Evolutionary conservation across 2,113 vertebrate species (phyloP), one percentile per base, ranked within the genome.

Genomic region (Porphyrio hochstetteri): DNA sequence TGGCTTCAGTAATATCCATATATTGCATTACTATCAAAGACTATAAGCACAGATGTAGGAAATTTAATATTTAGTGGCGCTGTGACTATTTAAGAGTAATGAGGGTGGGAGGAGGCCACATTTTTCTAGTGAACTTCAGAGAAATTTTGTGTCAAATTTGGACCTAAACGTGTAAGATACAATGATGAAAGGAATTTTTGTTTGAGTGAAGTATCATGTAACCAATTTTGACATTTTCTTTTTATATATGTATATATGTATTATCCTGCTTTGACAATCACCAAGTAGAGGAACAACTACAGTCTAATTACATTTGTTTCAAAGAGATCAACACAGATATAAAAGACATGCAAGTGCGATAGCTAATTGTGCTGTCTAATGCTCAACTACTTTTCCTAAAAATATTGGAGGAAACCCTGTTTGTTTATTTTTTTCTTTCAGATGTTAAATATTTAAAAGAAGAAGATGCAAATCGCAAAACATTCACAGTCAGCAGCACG

Each of bases 401-500:
- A 84, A 25, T 31, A 28, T 46, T 29, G 48, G 21, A 74, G 27
- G 36, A 57, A 77, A 86, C 88, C 77, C 23, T 55, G 5, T 68
- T 76, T 68, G 10, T 68, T 92, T 82, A 6, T 69, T 95, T 93
- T 93, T 96, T 91, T 90, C 90, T 98, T 96, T 95, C 96, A 98
- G 97, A 98, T 96, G 98, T 97, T 90, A 96, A 98, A 98, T 99
- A 99, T 92, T 92, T 98, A 65, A 99, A 98, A 94, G 99, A 99
- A 97, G 98, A 98, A 75, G 99, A 99, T 35, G 97, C 98, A 60
- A 98, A 98, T 72, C 99, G 98, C 36, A 99, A 99, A 97, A 99
- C 99, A 1, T 99, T 99, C 97, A 98, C 98, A 18, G 99, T 99
- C 68, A 98, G 97, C 94, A 99, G 99, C 94, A 99, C 98, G 1